Conservation (phyloP, 2,113 vertebrate species). For the Chrysemys picta region DNA sequence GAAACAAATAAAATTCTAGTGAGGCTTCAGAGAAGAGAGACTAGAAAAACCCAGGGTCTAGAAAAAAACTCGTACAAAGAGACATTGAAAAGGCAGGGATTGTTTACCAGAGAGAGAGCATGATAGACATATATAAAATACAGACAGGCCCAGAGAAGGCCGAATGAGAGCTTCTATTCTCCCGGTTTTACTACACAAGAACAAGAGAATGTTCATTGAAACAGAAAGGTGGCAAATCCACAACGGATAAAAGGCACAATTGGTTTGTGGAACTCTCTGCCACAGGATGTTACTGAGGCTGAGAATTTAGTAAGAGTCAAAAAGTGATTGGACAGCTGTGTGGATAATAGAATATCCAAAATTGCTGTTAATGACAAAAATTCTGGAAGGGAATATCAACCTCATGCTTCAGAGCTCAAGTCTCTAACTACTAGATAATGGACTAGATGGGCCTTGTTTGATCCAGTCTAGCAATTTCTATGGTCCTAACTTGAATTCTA, state of each 20-base stretch:
- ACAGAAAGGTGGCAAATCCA: too few relatives aligned
- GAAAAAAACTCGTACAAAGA: background rate
- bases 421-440: background rate
- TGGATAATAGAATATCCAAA: too few relatives aligned
- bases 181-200: too few relatives aligned
- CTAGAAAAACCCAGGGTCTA: background rate
- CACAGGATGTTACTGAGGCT: background rate
- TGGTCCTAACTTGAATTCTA: background rate
- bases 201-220: too few relatives aligned
- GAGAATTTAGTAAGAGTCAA: background rate
- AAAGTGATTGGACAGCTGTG: background rate
- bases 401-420: background rate
- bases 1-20: background rate
- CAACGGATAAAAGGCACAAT: background rate
- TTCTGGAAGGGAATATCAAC: background rate
- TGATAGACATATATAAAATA: too few relatives aligned
- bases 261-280: background rate
- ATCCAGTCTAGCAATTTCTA: background rate
- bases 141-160: too few relatives aligned
- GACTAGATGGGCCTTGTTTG: background rate
- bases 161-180: too few relatives aligned
- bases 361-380: background rate
- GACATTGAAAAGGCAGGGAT: background rate
- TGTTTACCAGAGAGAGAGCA: background rate
- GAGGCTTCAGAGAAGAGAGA: background rate